Evolutionary conservation across 2,113 vertebrate species (phyloP).

Genomic region (Alligator mississippiensis): DNA sequence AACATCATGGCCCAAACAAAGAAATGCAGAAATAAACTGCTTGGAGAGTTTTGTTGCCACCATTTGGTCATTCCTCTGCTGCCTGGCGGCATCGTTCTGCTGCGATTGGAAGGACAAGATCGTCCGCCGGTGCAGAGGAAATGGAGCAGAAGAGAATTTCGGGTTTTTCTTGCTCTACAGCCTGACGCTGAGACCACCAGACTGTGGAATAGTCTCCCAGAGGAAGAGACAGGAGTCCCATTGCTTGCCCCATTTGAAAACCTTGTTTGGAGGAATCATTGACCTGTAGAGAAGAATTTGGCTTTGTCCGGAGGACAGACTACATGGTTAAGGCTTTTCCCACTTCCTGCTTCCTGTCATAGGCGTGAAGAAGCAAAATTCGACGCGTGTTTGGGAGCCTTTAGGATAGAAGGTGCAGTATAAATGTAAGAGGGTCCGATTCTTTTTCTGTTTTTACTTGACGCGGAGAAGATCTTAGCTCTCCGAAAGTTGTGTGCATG

Average conservation of each 20-base stretch:
- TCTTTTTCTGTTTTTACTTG: background rate
- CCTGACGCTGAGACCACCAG: background rate
- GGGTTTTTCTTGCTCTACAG: background rate
- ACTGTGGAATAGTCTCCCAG: no score
- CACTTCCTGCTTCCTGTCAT: background rate
- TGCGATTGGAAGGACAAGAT: background rate
- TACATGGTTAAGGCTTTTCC: background rate
- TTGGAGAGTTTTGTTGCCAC: background rate
- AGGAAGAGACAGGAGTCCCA: background rate
- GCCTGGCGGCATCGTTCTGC: background rate
- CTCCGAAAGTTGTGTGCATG: no score
- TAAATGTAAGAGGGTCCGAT: background rate
- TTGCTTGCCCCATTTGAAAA: background rate
- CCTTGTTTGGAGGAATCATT: background rate
- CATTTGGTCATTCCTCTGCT: background rate
- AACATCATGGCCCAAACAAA: no score
- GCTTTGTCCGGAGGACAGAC: background rate
- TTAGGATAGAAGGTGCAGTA: background rate
- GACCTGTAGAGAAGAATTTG: background rate
- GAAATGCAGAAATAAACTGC: background rate
- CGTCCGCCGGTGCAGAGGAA: background rate
- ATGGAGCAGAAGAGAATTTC: background rate
- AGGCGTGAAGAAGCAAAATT: background rate
- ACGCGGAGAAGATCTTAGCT: background rate
- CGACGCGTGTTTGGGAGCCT: background rate